Percentiles rank a stretch among this genome's conserved stretches.
These are phyloP conservation scores for Auanema freiburgensis DNA, from an alignment of 2,888 invertebrate species.

Conservation along the genomic window DNA sequence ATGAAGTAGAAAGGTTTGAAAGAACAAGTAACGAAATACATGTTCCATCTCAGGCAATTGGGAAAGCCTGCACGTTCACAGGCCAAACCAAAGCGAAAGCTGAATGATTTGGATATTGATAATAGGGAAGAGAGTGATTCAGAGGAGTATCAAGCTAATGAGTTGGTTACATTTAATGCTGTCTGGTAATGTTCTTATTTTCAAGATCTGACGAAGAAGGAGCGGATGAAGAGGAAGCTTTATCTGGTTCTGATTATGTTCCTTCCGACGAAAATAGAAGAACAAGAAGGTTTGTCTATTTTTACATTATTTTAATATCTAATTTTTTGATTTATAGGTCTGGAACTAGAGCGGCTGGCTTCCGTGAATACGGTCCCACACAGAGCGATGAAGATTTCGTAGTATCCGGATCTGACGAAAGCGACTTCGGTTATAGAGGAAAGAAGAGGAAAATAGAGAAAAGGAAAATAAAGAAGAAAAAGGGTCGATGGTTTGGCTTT, in stretches of 20 bases:
- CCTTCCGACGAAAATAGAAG: constrained; percentile 28
- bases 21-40: too few species aligned
- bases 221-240: constrained; percentile 21
- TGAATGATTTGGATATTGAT: constrained; percentile 35
- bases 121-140: constrained; percentile 30
- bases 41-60: constrained; percentile 1
- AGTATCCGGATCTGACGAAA: constrained; percentile 23
- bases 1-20: constrained; percentile 5
- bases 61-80: constrained; percentile 16
- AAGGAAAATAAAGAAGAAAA: constrained; percentile 17
- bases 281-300: constrained; percentile 6
- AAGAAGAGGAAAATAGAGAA: constrained; percentile 16
- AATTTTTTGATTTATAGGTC: background rate
- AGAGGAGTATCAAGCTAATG: constrained; percentile 28
- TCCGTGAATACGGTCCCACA: constrained; percentile 12
- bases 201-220: constrained; percentile 26
- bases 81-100: constrained; percentile 15
- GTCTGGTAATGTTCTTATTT: background rate
- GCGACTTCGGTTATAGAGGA: constrained; percentile 21
- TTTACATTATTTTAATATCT: background rate
- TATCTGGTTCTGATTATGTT: constrained; percentile 33
- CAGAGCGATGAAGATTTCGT: constrained; percentile 25
- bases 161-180: constrained; percentile 9
- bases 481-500: background rate
- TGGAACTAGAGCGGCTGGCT: background rate